Evolutionary conservation across 2,888 invertebrate species (phyloP).

Genomic region (Sesia apiformis): DNA sequence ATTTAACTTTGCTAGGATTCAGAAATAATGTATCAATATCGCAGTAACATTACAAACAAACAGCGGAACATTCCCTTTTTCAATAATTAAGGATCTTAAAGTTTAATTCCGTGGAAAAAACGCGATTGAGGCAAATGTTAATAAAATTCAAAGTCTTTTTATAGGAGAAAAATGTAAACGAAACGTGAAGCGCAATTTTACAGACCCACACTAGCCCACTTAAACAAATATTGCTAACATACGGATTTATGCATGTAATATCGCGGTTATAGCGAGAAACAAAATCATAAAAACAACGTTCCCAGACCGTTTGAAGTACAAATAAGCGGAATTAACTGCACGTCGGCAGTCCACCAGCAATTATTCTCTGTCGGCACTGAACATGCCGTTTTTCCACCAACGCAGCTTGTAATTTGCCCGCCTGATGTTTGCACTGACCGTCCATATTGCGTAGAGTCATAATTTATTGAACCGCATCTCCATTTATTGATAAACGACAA

Average conservation of each 20-base stretch:
- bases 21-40: too few relatives aligned
- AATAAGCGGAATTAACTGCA: slow-evolving; percentile 53
- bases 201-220: too few relatives aligned
- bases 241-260: not conserved
- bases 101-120: too few relatives aligned
- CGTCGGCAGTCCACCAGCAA: slow-evolving; percentile 39
- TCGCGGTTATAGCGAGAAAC: not conserved
- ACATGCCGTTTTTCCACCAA: slow-evolving; percentile 37
- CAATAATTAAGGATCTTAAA: too few relatives aligned
- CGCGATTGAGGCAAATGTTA: too few relatives aligned
- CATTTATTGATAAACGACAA: slow-evolving; percentile 49
- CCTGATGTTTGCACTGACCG: slow-evolving; percentile 39
- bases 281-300: not conserved
- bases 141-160: too few relatives aligned
- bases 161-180: too few relatives aligned
- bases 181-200: too few relatives aligned
- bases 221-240: not conserved
- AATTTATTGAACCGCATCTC: slow-evolving; percentile 49
- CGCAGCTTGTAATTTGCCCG: slow-evolving; percentile 44
- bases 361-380: slow-evolving; percentile 46
- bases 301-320: slow-evolving; percentile 29
- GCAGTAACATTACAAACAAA: too few relatives aligned
- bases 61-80: too few relatives aligned
- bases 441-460: slow-evolving; percentile 37
- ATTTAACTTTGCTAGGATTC: too few relatives aligned